A percentile compares a stretch with the other conserved stretches of the same genome.
Conservation (phyloP, 2,797 vertebrate species). For the Acanthurus lineatus region DNA sequence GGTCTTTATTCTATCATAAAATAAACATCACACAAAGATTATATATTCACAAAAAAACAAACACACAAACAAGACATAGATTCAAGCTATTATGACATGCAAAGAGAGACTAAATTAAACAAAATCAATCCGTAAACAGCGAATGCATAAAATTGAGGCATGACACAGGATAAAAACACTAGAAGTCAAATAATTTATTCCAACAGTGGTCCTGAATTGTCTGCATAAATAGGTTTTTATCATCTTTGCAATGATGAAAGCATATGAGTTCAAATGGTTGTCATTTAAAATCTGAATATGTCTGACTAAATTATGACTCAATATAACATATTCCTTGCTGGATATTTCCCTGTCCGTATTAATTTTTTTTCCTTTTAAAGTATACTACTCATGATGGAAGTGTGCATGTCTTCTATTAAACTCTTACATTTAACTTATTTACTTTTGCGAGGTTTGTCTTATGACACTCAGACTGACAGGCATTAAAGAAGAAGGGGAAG, state of each 20-base stretch:
- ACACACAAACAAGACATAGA: not conserved
- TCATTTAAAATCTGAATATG: not conserved
- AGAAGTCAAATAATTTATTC: not conserved
- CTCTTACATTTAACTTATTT: slow-evolving; percentile 13
- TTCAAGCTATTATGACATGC: not conserved
- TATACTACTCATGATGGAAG: too few species aligned
- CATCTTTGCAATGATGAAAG: not conserved
- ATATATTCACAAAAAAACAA: slow-evolving; percentile 5
- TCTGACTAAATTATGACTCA: not conserved
- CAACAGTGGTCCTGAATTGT: not conserved
- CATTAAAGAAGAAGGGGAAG: not conserved
- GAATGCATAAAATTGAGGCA: not conserved
- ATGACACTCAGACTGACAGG: not conserved
- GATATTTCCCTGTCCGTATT: not conserved
- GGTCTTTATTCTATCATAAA: not conserved
- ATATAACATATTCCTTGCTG: not conserved
- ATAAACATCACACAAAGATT: not conserved
- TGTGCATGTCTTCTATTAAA: not conserved
- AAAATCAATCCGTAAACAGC: not conserved
- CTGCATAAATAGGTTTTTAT: not conserved
- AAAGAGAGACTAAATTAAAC: not conserved
- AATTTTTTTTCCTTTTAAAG: too few species aligned
- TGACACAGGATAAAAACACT: not conserved
- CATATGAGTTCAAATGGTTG: not conserved
- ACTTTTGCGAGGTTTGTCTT: slow-evolving; percentile 3